Evolutionary conservation across 2,888 invertebrate species (phyloP), one percentile per base, ranked within the genome.

Genomic region (Deilephila elpenor): DNA sequence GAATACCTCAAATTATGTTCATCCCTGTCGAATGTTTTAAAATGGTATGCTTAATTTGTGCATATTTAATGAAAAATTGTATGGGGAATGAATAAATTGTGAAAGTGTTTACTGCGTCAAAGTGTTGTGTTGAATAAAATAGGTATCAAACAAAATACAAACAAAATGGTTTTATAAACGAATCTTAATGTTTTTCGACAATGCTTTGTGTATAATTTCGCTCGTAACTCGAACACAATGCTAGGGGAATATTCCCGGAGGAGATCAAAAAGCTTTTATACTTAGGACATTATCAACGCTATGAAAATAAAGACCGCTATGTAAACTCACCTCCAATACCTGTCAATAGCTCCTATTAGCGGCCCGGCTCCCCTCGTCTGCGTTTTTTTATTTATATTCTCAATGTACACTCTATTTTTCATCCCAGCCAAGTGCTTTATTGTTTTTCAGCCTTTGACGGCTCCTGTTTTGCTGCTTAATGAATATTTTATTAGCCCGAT

Each of bases 271-370:
- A 67, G 44, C 64, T 67, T 67, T 67, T 67, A 44, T 11, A 20
- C 20, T 67, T 67, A 34, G 8, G 34, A n/a, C 7, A 19, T 11
- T 62, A 44, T 44, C 1, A 6, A n/a, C 6, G 34, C n/a, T 14
- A 19, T 32, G 34, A 19, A 19, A 32, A n/a, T 11, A 7, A 37
- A 6, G 34, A n/a, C 19, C 34, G 19, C 37, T 34, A 62, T 62
- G n/a, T 5, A 62, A 34, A 17, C 37, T 37, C 67, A 20, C 67
- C 81, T 78, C 78, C 75, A 75, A 78, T 78, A 79, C 67, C 64
- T 67, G 51, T 67, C 67, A 67, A 67, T 67, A 61, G 34, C n/a
- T 53, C 51, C 29, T 61, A 70, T 67, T 67, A 67, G 67, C 67
- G 25, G 29, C 51, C 51, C 56, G 32, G 59, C 70, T 32, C 53